Percentiles rank a stretch among this genome's conserved stretches.
phyloP scores from a whole-genome alignment of 1,140 invertebrate genomes.

The Oedothorax gibbosus region DNA sequence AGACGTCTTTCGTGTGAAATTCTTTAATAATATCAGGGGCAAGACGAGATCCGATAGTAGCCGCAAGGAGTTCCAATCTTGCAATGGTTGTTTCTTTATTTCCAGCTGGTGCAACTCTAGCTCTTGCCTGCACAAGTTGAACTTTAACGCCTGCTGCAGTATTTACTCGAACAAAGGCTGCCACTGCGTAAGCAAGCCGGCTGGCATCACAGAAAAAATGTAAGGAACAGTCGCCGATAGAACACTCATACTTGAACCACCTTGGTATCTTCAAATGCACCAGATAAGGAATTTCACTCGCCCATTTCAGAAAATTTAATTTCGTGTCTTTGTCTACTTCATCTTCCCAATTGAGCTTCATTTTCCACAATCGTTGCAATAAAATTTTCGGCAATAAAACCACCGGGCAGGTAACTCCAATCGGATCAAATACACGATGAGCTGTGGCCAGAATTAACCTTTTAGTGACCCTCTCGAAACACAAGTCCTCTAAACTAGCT shows the following conservation, averaged over 20 bases:
- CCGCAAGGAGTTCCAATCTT: conserved; percentile 14
- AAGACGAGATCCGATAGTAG: conserved; percentile 10
- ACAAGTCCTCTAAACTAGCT: not conserved
- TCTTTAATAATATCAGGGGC: conserved; percentile 1
- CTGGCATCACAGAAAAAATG: conserved; percentile 29
- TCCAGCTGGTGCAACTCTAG: conserved; percentile 30
- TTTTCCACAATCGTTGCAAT: not conserved
- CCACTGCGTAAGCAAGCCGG: conserved; percentile 20
- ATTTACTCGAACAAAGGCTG: not conserved
- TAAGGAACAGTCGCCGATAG: not conserved
- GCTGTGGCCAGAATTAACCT: not conserved
- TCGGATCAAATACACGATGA: conserved; percentile 13
- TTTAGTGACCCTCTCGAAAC: not conserved
- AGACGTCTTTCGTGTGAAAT: not conserved
- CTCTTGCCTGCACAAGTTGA: conserved; percentile 29
- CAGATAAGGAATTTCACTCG: not conserved
- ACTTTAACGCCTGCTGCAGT: not conserved
- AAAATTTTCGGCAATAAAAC: not conserved
- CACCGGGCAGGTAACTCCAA: not conserved
- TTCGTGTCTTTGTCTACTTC: not conserved
- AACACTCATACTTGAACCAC: not conserved
- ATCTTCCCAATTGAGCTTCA: not conserved
- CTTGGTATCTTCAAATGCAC: not conserved
- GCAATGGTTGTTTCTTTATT: conserved; percentile 22
- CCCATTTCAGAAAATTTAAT: conserved; percentile 1